Evolutionary conservation across 2,888 invertebrate species (phyloP), one percentile per base, ranked within the genome.

Genomic region (Amaurobius ferox): DNA sequence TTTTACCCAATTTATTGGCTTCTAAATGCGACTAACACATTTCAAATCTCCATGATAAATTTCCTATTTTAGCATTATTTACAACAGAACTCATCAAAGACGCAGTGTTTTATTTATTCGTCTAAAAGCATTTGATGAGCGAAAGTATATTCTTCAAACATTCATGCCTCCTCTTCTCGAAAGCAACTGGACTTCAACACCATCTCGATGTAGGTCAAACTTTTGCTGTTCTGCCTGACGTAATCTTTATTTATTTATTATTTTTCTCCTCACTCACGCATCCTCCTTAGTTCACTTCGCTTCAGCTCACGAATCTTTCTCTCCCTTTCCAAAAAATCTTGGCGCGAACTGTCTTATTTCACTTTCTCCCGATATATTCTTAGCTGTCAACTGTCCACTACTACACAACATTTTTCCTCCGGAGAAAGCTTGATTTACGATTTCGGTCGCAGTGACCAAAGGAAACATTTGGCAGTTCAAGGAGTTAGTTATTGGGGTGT

Each of bases 341-440:
- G 2, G 44, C 6, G 11, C 44, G 16, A 44, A 44, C 44, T 16
- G 44, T 44, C 6, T 44, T 44, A 44, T 44, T 44, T 44, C 44
- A 44, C 16, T 44, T 44, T 44, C 44, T 44, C 16, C 44, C 9
- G 44, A 44, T 44, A 5, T 44, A 44, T 44, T 16, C 44, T 44
- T 16, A 16, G 44, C 44, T 44, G 44, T 44, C 44, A 44, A 44
- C 11, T 44, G 44, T 44, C 44, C 44, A 44, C 44, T 44, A 44
- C n/a, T 16, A 16, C 16, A 44, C 16, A 44, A 16, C 44, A 44
- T 13, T 29, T 76, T 74, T 66, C 23, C 70, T 73, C 32, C 55
- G 44, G 40, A 35, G 71, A 62, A 44, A 28, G 28, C 74, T 61
- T 76, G 77, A 77, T 83, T 76, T 83, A 83, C 83, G 83, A 16